Percentiles rank a stretch among this genome's conserved stretches.
These are phyloP conservation scores for Parambassis ranga DNA, from an alignment of 2,797 vertebrate species.

Conservation along the genomic window DNA sequence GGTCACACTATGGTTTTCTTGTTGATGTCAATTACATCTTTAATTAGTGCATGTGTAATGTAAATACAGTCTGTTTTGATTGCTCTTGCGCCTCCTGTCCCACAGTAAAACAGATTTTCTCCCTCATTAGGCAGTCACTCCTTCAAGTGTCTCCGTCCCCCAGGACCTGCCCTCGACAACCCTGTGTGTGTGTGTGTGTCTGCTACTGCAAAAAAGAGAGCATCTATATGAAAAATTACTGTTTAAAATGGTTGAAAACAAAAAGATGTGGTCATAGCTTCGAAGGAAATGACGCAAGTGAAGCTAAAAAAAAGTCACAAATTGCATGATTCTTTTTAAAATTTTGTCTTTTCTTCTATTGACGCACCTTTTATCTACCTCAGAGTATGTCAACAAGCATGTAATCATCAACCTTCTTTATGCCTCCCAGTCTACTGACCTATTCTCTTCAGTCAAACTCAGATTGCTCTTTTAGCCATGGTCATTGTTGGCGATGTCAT, in stretches of 20 bases:
- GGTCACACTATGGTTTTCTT: slow-evolving; percentile 44
- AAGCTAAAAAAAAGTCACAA: neutral
- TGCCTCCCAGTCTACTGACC: slow-evolving; percentile 19
- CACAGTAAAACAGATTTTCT: slow-evolving; percentile 73
- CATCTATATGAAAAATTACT: slow-evolving; percentile 26
- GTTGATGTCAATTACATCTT: slow-evolving; percentile 74
- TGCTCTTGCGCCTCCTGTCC: slow-evolving; percentile 64
- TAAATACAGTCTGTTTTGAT: slow-evolving; percentile 77
- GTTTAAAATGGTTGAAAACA: neutral
- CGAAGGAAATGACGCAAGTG: neutral
- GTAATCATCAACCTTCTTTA: slow-evolving; percentile 23
- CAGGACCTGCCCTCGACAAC: slow-evolving; percentile 72
- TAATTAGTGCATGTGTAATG: slow-evolving; percentile 77
- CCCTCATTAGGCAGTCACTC: slow-evolving; percentile 77
- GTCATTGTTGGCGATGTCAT: slow-evolving; percentile 52
- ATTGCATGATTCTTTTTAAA: slow-evolving; percentile 10
- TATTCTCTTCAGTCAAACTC: slow-evolving; percentile 40
- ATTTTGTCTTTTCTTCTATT: neutral
- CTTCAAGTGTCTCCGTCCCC: slow-evolving; percentile 72
- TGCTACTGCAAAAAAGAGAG: neutral
- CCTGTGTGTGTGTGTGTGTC: slow-evolving; percentile 13
- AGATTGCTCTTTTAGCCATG: slow-evolving; percentile 45
- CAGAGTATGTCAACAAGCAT: neutral
- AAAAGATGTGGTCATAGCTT: neutral
- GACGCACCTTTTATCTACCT: neutral